phyloP scores from a whole-genome alignment of 2,113 vertebrate genomes.

The Platysternon megacephalum region DNA sequence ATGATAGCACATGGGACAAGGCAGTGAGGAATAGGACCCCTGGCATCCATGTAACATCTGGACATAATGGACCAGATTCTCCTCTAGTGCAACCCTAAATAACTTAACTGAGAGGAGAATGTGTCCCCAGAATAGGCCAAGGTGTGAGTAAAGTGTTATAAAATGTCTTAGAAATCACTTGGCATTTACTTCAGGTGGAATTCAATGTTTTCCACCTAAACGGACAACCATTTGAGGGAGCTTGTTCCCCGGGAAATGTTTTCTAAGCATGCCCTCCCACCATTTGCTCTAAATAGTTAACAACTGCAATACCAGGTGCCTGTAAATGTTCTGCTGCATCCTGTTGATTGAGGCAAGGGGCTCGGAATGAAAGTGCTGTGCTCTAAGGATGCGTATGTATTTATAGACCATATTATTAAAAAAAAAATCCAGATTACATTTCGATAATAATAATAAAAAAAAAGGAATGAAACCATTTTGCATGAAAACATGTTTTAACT shows the following conservation, averaged over 20 bases:
- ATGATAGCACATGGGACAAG: constrained; percentile 56
- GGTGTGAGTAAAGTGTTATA: not conserved
- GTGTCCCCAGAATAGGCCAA: not conserved
- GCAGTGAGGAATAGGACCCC: constrained; percentile 16
- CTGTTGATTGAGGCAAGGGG: not conserved
- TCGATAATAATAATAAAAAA: constrained; percentile 69
- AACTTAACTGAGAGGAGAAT: not conserved
- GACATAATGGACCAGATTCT: constrained; percentile 42
- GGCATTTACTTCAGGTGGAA: not conserved
- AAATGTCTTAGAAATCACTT: not conserved
- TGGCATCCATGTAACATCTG: not conserved
- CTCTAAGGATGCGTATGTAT: not conserved
- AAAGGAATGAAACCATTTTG: constrained; percentile 73
- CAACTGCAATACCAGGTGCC: not conserved
- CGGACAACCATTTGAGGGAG: not conserved
- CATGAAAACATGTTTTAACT: constrained; percentile 83
- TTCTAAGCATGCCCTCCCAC: not conserved
- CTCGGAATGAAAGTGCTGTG: not conserved
- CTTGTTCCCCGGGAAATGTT: not conserved
- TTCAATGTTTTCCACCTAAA: not conserved
- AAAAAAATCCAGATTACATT: constrained; percentile 3
- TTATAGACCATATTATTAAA: not conserved
- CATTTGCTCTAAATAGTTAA: not conserved
- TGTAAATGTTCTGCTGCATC: not conserved
- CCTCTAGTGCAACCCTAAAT: not conserved